Evolutionary conservation across 1,140 invertebrate genomes (phyloP), one percentile per base, ranked within the genome.

Genomic region (Atta colombica): DNA sequence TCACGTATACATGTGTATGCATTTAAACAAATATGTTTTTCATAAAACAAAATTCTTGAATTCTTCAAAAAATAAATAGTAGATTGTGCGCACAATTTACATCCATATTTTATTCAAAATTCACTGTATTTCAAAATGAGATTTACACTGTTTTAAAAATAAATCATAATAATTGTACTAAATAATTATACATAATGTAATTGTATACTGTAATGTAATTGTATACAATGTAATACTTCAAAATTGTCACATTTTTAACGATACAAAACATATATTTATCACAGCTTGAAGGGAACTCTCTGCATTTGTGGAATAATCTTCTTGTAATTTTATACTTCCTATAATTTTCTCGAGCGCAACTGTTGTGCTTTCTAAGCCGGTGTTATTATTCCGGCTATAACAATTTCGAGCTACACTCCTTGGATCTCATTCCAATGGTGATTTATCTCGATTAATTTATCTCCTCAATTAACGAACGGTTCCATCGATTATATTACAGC

Each of bases 391-490:
- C 16, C 3, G 7, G 12, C 8, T 49, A 31, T 51, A 82, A 61
- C 18, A 16, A 77, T 65, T 65, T 14, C 55, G 51, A 39, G 16
- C 12, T 14, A 66, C 84, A 68, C 3, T 78, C 31, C 35, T 39
- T 39, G 35, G 6, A 39, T 7, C 7, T 39, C 35, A 39, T 89
- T 78, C 28, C 39, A 8, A 75, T 35, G 78, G 35, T 53, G 39
- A 89, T 89, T 88, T 77, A 82, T 90, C 7, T 39, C 35, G 6
- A 39, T 39, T 39, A 39, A 39, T 39, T 39, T 39, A 39, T 39
- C 65, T 88, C 77, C 65, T 88, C 77, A 82, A 89, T 89, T 82
- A 88, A 25, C n/a, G 58, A 61, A n/a, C 75, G n/a, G 28, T 71
- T 49, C 25, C 65, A 31, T 28, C 77, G n/a, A 87, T 87, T 72